Evolutionary conservation across 1,140 invertebrate genomes (phyloP).

Genomic region (Nasonia giraulti): DNA sequence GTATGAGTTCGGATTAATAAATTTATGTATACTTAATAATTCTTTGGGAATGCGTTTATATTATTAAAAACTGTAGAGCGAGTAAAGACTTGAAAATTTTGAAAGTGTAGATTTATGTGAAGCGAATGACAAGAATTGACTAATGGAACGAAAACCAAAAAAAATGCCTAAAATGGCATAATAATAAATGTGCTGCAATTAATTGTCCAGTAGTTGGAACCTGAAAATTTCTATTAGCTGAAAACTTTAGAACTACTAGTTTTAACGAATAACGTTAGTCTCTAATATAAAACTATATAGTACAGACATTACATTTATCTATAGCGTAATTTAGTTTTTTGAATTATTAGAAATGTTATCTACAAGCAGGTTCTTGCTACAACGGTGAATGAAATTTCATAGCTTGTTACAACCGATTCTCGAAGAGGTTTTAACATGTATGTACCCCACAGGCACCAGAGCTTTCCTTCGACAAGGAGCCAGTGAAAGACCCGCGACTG

Average conservation of each 20-base stretch:
- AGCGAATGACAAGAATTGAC: not conserved
- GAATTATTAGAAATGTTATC: not conserved
- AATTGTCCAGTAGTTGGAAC: slow-evolving; percentile 1
- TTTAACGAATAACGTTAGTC: too few relatives aligned
- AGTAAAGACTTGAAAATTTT: not conserved
- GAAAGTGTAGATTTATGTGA: not conserved
- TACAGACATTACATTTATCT: not conserved
- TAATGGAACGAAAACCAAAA: slow-evolving; percentile 4
- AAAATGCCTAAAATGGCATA: slow-evolving; percentile 5
- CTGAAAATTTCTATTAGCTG: not conserved
- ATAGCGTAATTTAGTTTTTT: not conserved
- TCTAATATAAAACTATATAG: too few relatives aligned
- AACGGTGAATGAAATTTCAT: not conserved
- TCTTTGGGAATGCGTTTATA: not conserved
- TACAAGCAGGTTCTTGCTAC: not conserved
- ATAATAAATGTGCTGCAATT: not conserved
- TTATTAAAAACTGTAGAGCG: not conserved
- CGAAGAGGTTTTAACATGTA: slow-evolving; percentile 47
- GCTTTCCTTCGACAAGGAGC: slow-evolving; percentile 15
- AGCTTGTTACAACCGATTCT: slow-evolving; percentile 12
- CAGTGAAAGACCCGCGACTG: slow-evolving; percentile 54
- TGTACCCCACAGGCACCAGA: slow-evolving; percentile 41
- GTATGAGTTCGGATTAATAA: slow-evolving; percentile 1
- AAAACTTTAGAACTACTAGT: too few relatives aligned
- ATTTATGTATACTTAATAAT: not conserved